phyloP scores from a whole-genome alignment of 2,113 vertebrate genomes.

The Festucalex cinctus region DNA sequence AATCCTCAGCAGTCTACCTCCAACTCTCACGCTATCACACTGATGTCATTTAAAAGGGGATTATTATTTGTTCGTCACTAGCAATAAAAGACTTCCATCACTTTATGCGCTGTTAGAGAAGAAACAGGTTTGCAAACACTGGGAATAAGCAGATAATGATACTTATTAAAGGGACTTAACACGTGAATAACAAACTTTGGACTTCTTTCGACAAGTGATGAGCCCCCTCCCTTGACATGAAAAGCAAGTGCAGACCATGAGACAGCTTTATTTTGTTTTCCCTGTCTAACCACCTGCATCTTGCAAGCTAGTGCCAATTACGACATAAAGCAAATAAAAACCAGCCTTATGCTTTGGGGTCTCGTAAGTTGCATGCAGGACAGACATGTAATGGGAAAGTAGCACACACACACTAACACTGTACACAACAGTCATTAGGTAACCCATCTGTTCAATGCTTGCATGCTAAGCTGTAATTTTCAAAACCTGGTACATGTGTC shows the following conservation, averaged over 20 bases:
- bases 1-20: slow-evolving; percentile 52
- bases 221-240: slow-evolving; percentile 6
- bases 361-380: slow-evolving; percentile 44
- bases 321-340: slow-evolving; percentile 70
- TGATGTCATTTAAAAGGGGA: slow-evolving; percentile 47
- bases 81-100: slow-evolving; percentile 31
- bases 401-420: slow-evolving; percentile 64
- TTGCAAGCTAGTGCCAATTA: slow-evolving; percentile 57
- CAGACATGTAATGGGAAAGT: slow-evolving; percentile 63
- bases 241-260: slow-evolving; percentile 40
- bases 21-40: slow-evolving; percentile 59
- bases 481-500: slow-evolving; percentile 72
- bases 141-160: slow-evolving; percentile 9
- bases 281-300: slow-evolving; percentile 64
- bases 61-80: slow-evolving; percentile 23
- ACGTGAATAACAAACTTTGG: slow-evolving; percentile 11
- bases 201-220: slow-evolving; percentile 27
- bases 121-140: slow-evolving; percentile 19
- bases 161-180: slow-evolving; percentile 11
- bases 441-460: slow-evolving; percentile 80
- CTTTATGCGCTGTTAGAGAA: slow-evolving; percentile 11
- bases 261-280: slow-evolving; percentile 31
- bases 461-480: slow-evolving; percentile 80
- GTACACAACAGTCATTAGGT: slow-evolving; percentile 74
- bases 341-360: slow-evolving; percentile 61